Base-by-base conservation (phyloP, 2,113 vertebrate species). In the Cinclus cinclus region DNA sequence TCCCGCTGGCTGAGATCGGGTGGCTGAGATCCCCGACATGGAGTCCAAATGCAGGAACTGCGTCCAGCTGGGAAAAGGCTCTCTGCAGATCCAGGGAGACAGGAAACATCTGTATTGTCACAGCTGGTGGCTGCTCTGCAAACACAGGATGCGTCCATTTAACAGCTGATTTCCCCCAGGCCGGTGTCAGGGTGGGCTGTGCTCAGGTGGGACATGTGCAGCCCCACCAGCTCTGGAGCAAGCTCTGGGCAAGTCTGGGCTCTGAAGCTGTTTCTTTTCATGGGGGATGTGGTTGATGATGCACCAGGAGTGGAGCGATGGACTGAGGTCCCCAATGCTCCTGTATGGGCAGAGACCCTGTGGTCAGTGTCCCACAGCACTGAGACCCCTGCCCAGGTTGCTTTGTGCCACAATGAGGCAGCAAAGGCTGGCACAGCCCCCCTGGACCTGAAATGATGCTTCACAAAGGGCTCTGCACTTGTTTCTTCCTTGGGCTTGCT, bases 91-190 rank as follows among this genome's bases (percentile, higher is more conserved):
- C 67, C 47, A 24, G 58, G 53, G 81, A 89, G 84, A 68, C 92
- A 96, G 97, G 96, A 97, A 97, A 96, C 95, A 91, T 92, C 96
- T 96, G 96, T 75, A 86, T 19, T 67, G 83, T 59, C 53, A 24
- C 31, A 92, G 75, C 78, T 95, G 90, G 86, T 3, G 0, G 39
- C 22, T 33, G 65, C 83, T 90, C 68, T 16, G 1, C 82, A 89
- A 82, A 90, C 87, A 94, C 96, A 91, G 95, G 96, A 96, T 80
- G 22, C 3, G 2, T 39, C 37, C 68, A 7, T 63, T 69, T 59
- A 75, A 78, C 88, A 87, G 70, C 16, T 13, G 0, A 9, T 56
- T 75, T 91, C 94, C 90, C 58, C 58, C 18, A 2, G 63, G 68
- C 39, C 4, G 2, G 13, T 20, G 22, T 39, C 9, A 6, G 1